These are phyloP conservation scores for Henricia sp. DNA, from an alignment of 53 echinoderm and acorn worm genomes.

Conservation along the genomic window DNA sequence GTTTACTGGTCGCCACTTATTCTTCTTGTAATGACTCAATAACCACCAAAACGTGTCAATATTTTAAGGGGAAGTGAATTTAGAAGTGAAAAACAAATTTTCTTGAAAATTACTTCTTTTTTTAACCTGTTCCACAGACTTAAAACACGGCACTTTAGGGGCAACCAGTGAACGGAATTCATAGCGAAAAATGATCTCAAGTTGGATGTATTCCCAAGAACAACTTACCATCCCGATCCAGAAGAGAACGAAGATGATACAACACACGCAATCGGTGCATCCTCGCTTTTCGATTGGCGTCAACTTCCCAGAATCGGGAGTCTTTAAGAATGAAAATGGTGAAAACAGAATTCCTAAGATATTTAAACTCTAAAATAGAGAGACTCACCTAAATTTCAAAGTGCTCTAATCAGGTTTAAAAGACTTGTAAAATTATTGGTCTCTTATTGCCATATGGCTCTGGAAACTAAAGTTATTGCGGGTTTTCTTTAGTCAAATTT, in stretches of 20 bases:
- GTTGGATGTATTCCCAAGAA: neutral
- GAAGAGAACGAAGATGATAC: constrained; percentile 81
- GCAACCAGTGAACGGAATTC: too few species aligned
- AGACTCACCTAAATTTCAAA: neutral
- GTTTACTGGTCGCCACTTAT: too few species aligned
- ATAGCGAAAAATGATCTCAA: neutral
- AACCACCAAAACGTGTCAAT: too few species aligned
- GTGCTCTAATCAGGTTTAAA: neutral
- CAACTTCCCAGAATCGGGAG: constrained; percentile 78
- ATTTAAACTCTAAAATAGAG: neutral
- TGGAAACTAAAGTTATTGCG: too few species aligned
- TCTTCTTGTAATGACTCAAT: too few species aligned
- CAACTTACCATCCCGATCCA: constrained; percentile 92
- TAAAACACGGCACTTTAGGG: too few species aligned
- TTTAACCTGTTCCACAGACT: too few species aligned
- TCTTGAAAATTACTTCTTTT: neutral
- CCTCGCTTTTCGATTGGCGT: constrained; percentile 71
- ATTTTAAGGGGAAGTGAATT: too few species aligned
- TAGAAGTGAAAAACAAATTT: too few species aligned
- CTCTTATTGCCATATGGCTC: too few species aligned
- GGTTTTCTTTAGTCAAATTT: neutral
- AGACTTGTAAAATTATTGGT: too few species aligned
- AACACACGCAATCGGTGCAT: constrained; percentile 89
- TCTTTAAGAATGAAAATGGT: constrained; percentile 32
- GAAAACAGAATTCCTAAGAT: neutral